Evolutionary conservation across 2,113 vertebrate species (phyloP).

Genomic region (Apteryx mantelli): DNA sequence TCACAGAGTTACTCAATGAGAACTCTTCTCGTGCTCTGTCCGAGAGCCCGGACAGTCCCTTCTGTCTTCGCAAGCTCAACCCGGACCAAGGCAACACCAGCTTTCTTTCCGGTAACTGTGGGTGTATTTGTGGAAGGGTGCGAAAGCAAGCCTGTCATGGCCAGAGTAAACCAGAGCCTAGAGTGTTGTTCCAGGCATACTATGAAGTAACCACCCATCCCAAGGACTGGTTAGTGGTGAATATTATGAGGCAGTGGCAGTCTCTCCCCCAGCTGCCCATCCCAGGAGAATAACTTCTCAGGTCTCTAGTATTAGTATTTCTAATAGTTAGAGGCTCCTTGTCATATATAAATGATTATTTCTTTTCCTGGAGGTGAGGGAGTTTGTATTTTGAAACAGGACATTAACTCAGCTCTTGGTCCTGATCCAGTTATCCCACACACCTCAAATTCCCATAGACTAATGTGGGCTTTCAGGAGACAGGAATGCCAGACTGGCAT

Average conservation of each 20-base stretch:
- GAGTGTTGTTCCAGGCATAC: not conserved
- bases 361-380: not conserved
- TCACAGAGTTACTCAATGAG: conserved; percentile 83
- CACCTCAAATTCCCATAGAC: not conserved
- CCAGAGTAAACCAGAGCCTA: not conserved
- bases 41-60: conserved; percentile 79
- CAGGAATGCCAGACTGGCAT: not conserved
- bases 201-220: not conserved
- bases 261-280: not conserved
- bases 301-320: not conserved
- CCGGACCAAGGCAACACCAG: conserved; percentile 65
- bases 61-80: conserved; percentile 78
- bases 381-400: not conserved
- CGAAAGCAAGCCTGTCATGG: accelerated
- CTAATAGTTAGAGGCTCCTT: not conserved
- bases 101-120: conserved; percentile 80
- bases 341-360: not conserved
- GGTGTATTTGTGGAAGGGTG: not conserved
- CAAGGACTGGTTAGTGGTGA: not conserved
- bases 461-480: no score
- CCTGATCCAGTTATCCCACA: not conserved
- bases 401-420: not conserved
- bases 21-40: conserved; percentile 44
- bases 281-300: not conserved
- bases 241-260: not conserved